Conservation (phyloP, 2,797 vertebrate genomes). For the Hydrophis major region DNA sequence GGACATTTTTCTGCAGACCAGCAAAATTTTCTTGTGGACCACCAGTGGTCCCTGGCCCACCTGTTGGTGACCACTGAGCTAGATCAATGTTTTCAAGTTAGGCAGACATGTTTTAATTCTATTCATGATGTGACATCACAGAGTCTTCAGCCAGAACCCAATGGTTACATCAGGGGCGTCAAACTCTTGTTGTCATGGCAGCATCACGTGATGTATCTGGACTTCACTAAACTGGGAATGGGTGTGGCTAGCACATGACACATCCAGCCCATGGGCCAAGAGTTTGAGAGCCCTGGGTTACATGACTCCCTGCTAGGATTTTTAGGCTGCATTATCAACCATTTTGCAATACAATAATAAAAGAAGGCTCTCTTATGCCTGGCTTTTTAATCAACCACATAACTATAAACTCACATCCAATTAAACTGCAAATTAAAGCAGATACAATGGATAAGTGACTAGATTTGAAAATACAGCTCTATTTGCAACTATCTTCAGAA, state of each 20-base stretch:
- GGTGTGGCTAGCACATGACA: no score
- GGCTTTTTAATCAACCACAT: not conserved
- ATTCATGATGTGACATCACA: not conserved
- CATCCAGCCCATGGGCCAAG: no score
- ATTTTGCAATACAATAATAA: not conserved
- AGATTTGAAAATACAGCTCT: not conserved
- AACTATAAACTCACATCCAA: not conserved
- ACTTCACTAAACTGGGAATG: no score
- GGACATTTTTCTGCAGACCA: no score
- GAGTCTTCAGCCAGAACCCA: not conserved
- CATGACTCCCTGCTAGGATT: not conserved
- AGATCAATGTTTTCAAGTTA: not conserved
- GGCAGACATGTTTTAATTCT: not conserved
- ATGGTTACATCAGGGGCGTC: not conserved
- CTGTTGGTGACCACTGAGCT: not conserved
- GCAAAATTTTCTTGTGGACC: no score
- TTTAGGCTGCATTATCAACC: not conserved
- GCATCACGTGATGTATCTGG: no score
- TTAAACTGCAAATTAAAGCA: conserved; percentile 4
- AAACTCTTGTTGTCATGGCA: no score
- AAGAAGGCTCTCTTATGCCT: not conserved
- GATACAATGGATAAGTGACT: not conserved
- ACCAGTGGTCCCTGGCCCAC: no score
- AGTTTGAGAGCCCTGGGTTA: no score
- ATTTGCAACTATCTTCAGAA: not conserved